phyloP scores from a whole-genome alignment of 2,888 invertebrate genomes.

The Idaea straminata region DNA sequence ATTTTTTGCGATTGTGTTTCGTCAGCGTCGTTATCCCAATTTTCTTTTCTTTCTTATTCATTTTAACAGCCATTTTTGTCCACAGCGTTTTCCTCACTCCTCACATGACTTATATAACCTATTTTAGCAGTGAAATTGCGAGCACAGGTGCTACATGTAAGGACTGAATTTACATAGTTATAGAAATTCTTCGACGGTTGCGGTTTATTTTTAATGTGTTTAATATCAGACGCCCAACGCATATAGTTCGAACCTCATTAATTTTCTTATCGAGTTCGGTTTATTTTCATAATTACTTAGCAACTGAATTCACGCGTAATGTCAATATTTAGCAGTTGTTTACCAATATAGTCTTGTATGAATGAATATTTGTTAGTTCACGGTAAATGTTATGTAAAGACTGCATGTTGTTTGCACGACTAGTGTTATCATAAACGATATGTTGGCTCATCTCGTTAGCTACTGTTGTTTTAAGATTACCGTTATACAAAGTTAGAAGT shows the following conservation, averaged over 20 bases:
- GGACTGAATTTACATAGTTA: not conserved
- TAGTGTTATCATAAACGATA: conserved; percentile 20
- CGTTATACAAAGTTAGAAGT: conserved; percentile 9
- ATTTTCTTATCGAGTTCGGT: not conserved
- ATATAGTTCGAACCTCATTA: not conserved
- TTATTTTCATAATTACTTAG: conserved; percentile 6
- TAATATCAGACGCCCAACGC: not conserved
- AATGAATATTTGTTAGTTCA: conserved; percentile 23
- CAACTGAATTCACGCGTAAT: conserved; percentile 38
- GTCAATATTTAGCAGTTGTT: conserved; percentile 41
- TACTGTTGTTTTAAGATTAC: conserved; percentile 15
- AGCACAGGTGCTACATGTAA: not conserved
- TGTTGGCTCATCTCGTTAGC: conserved; percentile 9
- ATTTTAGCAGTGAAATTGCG: not conserved
- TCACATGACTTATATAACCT: not conserved
- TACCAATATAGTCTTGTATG: conserved; percentile 34
- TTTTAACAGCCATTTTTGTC: no score
- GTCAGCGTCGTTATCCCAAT: no score
- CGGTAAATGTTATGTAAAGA: conserved; percentile 17
- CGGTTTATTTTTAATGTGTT: not conserved
- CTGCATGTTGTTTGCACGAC: conserved; percentile 22
- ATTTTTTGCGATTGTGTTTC: no score
- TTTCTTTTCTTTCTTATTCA: no score
- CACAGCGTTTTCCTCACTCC: no score
- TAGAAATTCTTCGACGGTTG: not conserved